Evolutionary conservation across 2,888 invertebrate genomes (phyloP).

Genomic region (Cabera pusaria): DNA sequence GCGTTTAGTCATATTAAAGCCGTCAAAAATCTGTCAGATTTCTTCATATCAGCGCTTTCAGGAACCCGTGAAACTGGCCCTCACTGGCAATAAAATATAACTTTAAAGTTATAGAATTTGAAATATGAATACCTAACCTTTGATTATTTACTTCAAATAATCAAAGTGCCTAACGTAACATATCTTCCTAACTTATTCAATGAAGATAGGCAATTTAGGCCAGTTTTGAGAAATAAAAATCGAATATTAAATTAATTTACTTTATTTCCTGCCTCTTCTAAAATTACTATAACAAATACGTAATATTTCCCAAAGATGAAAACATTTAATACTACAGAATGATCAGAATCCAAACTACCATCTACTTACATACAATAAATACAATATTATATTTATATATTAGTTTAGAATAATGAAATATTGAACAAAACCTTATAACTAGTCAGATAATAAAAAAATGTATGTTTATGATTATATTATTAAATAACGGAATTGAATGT

Average conservation of each 20-base stretch:
- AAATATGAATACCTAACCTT: too few relatives aligned
- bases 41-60: too few relatives aligned
- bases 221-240: conserved; percentile 18
- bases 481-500: conserved; percentile 10
- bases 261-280: conserved; percentile 60
- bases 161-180: too few relatives aligned
- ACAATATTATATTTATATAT: conserved; percentile 51
- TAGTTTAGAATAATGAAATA: conserved; percentile 51
- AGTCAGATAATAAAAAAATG: conserved; percentile 57
- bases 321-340: conserved; percentile 48
- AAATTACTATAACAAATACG: conserved; percentile 59
- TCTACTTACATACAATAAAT: conserved; percentile 61
- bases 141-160: too few relatives aligned
- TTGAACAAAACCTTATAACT: conserved; percentile 65
- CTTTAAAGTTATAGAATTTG: too few relatives aligned
- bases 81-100: too few relatives aligned
- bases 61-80: too few relatives aligned
- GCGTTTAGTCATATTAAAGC: too few relatives aligned
- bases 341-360: conserved; percentile 40
- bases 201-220: too few relatives aligned
- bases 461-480: conserved; percentile 1
- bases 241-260: conserved; percentile 38
- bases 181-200: too few relatives aligned
- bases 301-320: conserved; percentile 58
- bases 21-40: too few relatives aligned